Evolutionary conservation across 2,797 vertebrate genomes (phyloP).

Genomic region (Eremophila alpestris): DNA sequence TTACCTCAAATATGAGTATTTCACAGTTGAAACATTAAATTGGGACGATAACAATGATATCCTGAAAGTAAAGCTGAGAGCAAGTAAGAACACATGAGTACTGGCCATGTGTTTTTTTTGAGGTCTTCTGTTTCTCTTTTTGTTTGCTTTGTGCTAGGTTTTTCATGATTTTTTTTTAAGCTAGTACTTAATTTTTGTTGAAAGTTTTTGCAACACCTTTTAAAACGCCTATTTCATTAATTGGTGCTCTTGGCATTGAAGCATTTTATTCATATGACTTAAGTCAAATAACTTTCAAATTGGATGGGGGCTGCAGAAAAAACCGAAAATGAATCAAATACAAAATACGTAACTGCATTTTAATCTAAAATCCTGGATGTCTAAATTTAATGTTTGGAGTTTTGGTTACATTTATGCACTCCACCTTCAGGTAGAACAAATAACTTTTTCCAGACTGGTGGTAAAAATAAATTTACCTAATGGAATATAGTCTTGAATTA

Average conservation of each 20-base stretch:
- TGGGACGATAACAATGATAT: background rate
- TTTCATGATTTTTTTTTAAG: background rate
- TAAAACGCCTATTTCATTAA: fast-evolving
- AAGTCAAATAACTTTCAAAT: background rate
- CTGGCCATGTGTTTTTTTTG: background rate
- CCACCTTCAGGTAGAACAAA: background rate
- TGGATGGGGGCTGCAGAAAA: fast-evolving
- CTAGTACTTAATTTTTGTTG: background rate
- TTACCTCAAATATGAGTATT: background rate
- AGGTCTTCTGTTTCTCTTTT: background rate
- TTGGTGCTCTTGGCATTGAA: background rate
- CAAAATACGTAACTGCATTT: fast-evolving
- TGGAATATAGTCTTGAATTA: background rate
- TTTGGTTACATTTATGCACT: background rate
- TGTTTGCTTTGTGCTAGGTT: background rate
- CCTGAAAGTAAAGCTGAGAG: background rate
- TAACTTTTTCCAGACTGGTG: background rate
- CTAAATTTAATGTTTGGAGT: background rate
- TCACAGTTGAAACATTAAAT: background rate
- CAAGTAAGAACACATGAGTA: background rate
- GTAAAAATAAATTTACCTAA: background rate
- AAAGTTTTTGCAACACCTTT: background rate
- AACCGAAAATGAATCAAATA: background rate
- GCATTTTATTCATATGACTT: background rate
- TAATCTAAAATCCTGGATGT: background rate